A percentile compares a stretch with the other conserved stretches of the same genome.
Evolutionary conservation across 92 coral and sea anemone genomes (phyloP).

Genomic region (Zoanthus gigantus): DNA sequence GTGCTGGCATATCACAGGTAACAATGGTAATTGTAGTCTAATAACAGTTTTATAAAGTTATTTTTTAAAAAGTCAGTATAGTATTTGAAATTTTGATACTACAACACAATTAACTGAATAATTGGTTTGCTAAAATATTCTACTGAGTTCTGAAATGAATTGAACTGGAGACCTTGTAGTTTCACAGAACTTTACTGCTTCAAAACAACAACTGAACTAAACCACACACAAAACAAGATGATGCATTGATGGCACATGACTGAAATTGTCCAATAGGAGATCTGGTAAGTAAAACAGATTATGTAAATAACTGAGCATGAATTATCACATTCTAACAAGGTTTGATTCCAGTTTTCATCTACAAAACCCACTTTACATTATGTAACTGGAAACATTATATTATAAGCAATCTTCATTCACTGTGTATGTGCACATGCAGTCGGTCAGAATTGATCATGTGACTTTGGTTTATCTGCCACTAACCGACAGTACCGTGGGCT

Average conservation of each 20-base stretch:
- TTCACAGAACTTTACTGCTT: too few relatives aligned
- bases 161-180: too few relatives aligned
- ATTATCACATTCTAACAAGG: background rate
- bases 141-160: too few relatives aligned
- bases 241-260: too few relatives aligned
- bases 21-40: background rate
- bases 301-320: background rate
- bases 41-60: background rate
- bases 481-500: too few relatives aligned
- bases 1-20: background rate
- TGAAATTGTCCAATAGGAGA: too few relatives aligned
- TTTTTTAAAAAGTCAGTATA: background rate
- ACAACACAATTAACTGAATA: background rate
- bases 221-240: too few relatives aligned
- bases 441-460: too few relatives aligned
- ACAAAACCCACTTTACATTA: background rate
- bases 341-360: background rate
- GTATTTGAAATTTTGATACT: background rate
- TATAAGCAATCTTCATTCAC: background rate
- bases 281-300: background rate
- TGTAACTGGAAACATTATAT: background rate
- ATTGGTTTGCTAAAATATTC: too few relatives aligned
- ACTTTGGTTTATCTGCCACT: too few relatives aligned
- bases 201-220: too few relatives aligned
- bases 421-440: too few relatives aligned